Percentiles rank a stretch among this genome's conserved stretches.
Evolutionary conservation across 1,140 invertebrate genomes (phyloP).

Genomic region (Artemia franciscana): DNA sequence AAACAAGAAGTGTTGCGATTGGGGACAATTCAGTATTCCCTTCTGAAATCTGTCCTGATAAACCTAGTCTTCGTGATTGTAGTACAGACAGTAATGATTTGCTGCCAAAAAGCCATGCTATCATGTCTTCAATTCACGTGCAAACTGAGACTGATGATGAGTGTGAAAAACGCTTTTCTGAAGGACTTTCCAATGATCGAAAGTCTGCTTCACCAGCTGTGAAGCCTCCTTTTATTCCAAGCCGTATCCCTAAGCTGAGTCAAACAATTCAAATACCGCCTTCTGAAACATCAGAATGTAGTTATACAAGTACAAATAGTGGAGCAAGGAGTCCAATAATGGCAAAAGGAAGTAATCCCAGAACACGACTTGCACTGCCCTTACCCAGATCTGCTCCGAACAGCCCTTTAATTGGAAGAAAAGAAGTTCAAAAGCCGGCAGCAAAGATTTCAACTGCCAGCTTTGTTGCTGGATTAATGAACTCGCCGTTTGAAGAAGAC

Average conservation of each 20-base stretch:
- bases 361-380: background rate
- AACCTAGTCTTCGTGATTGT: background rate
- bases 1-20: slow-evolving; percentile 5
- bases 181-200: background rate
- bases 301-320: background rate
- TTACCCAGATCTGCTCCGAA: background rate
- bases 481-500: background rate
- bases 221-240: background rate
- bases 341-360: background rate
- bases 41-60: background rate
- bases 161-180: background rate
- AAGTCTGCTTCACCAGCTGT: background rate
- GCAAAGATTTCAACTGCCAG: background rate
- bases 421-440: background rate
- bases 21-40: background rate
- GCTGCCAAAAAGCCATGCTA: background rate
- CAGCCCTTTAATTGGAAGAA: background rate
- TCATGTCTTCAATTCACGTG: background rate
- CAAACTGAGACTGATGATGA: background rate
- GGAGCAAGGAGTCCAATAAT: background rate
- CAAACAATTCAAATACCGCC: background rate
- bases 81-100: background rate
- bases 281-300: background rate
- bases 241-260: background rate
- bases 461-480: background rate